These are phyloP conservation scores for Pardosa pseudoannulata DNA, from an alignment of 2,888 invertebrate genomes.

Conservation along the genomic window DNA sequence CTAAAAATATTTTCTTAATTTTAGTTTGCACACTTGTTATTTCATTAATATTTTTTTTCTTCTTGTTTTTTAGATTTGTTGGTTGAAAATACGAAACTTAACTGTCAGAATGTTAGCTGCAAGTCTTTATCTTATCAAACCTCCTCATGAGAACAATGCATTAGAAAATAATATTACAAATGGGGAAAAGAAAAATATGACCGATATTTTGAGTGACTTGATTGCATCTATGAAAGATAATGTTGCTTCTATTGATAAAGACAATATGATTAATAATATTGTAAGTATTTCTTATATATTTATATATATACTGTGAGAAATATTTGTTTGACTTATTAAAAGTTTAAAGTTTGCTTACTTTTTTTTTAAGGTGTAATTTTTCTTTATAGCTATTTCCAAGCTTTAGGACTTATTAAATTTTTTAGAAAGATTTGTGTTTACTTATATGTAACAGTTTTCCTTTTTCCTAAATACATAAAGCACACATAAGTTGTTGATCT, in stretches of 20 bases:
- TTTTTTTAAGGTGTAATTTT: too few species aligned
- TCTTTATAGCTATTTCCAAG: too few species aligned
- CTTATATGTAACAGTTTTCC: too few species aligned
- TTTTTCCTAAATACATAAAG: too few species aligned
- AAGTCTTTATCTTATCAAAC: constrained; percentile 72
- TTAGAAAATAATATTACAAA: constrained; percentile 67
- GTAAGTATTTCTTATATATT: constrained; percentile 40
- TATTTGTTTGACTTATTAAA: too few species aligned
- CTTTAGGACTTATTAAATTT: too few species aligned
- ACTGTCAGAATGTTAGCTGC: constrained; percentile 77
- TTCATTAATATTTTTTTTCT: background rate
- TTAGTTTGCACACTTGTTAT: too few species aligned
- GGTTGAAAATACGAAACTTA: constrained; percentile 78
- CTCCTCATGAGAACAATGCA: constrained; percentile 24
- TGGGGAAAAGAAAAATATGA: constrained; percentile 66
- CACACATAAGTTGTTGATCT: too few species aligned
- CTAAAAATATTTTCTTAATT: too few species aligned
- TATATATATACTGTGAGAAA: too few species aligned
- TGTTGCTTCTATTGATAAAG: constrained; percentile 38
- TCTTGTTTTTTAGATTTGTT: constrained; percentile 72
- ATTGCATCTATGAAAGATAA: constrained; percentile 57
- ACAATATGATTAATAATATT: constrained; percentile 44
- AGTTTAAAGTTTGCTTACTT: too few species aligned
- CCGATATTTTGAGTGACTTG: constrained; percentile 52
- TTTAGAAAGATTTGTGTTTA: too few species aligned